Evolutionary conservation across 2,888 invertebrate genomes (phyloP), one percentile per base, ranked within the genome.

Genomic region (Diadegma fenestrale): DNA sequence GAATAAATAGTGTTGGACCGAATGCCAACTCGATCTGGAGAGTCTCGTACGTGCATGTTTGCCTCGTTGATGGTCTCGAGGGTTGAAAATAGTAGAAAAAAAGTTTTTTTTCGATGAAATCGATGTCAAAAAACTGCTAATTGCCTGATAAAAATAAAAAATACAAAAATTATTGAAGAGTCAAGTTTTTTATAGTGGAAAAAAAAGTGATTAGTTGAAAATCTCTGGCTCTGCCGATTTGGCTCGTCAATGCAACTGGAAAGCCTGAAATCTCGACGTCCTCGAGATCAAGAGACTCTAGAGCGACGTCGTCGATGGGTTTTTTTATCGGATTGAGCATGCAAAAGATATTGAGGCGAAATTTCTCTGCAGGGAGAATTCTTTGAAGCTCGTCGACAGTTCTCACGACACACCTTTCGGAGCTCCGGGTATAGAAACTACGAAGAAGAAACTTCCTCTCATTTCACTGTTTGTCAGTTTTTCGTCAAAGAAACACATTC

Each of bases 331-430:
- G 58, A 72, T 61, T 51, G 63, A 80, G 43, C 30, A 37, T 14
- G 84, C 75, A 80, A 80, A 76, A 51, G 80, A 64, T 80, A 80
- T 80, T 66, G 84, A 72, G 76, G 54, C 68, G 77, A 48, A 80
- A 80, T 77, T 80, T 71, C 76, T 84, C 80, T 71, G 41, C 77
- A 72, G 80, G 72, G 80, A 30, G 76, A 33, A 45, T 68, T 66
- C 84, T 84, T 84, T 80, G 84, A 84, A 80, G 84, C 72, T 80
- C n/a, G n/a, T n/a, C n/a, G n/a, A n/a, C n/a, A n/a, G n/a, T n/a
- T n/a, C n/a, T n/a, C n/a, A n/a, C n/a, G n/a, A n/a, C n/a, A n/a
- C n/a, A n/a, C n/a, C n/a, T n/a, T n/a, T n/a, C 48, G 48, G n/a
- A 14, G 48, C 48, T 4, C 4, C 48, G 14, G 17, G 14, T n/a